Conservation (phyloP, 2,113 vertebrate genomes). For the Megaceryle torquata region DNA sequence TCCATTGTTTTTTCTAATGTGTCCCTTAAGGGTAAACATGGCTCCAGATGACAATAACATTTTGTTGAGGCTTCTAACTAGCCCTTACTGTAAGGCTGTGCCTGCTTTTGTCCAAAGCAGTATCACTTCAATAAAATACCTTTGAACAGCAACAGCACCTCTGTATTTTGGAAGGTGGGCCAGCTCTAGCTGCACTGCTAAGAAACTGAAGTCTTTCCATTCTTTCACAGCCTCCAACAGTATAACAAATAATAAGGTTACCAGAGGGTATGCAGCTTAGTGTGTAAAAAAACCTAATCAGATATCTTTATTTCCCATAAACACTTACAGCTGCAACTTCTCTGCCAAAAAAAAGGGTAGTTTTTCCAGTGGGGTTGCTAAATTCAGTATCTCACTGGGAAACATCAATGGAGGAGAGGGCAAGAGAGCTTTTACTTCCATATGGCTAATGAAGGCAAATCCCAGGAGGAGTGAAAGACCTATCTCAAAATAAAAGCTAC, state of each 20-base stretch:
- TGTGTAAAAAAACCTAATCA: neutral
- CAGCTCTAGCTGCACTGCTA: neutral
- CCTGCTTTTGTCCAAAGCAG: slow-evolving; percentile 1
- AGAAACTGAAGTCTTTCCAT: neutral
- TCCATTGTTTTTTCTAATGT: slow-evolving; percentile 53
- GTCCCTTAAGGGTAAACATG: slow-evolving; percentile 30
- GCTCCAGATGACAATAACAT: neutral
- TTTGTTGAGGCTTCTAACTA: slow-evolving; percentile 15
- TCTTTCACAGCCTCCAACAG: neutral
- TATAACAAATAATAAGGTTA: slow-evolving; percentile 22
- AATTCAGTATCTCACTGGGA: slow-evolving; percentile 20
- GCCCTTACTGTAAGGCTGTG: neutral
- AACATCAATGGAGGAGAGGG: neutral
- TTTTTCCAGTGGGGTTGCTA: slow-evolving; percentile 1
- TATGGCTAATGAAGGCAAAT: neutral
- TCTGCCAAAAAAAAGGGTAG: neutral
- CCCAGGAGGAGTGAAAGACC: neutral
- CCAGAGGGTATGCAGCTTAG: slow-evolving; percentile 4
- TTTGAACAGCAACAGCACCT: neutral
- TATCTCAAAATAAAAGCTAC: neutral
- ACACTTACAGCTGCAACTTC: slow-evolving; percentile 22
- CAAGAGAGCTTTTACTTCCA: neutral
- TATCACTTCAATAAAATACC: neutral
- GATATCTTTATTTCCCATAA: slow-evolving; percentile 30
- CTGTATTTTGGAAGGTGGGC: neutral